Percentiles rank a stretch among this genome's conserved stretches.
Conservation (phyloP, 2,113 vertebrate species). For the Odocoileus hemionus region DNA sequence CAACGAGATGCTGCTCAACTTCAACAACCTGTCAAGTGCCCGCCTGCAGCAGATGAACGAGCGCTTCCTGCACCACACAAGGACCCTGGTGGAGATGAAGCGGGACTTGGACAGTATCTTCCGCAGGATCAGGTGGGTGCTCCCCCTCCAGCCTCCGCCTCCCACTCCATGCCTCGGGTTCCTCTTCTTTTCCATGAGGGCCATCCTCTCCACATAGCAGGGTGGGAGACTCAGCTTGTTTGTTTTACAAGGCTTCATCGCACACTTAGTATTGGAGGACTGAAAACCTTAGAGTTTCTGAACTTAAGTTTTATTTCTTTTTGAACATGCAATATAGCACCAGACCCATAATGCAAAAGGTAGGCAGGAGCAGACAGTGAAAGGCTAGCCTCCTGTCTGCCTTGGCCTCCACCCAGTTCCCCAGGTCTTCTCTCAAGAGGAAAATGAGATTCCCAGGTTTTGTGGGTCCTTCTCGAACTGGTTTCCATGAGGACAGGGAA, state of each 20-base stretch:
- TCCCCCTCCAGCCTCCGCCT: neutral
- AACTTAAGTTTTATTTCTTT: neutral
- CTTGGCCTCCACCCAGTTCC: neutral
- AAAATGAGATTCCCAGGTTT: neutral
- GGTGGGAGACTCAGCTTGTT: neutral
- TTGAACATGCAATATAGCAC: neutral
- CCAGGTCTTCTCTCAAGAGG: neutral
- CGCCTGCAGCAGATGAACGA: conserved; percentile 97
- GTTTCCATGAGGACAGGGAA: neutral
- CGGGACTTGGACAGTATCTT: conserved; percentile 97
- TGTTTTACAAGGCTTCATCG: neutral
- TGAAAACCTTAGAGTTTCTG: neutral
- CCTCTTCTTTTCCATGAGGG: neutral
- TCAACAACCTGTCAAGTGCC: conserved; percentile 92
- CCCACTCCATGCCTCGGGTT: fast-evolving
- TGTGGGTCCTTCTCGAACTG: neutral
- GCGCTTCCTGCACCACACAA: conserved; percentile 92
- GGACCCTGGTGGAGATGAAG: conserved; percentile 95
- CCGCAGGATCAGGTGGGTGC: conserved; percentile 85
- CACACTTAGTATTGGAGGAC: neutral
- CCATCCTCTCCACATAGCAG: neutral
- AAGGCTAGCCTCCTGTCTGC: neutral
- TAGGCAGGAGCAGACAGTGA: neutral
- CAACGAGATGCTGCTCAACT: conserved; percentile 98
- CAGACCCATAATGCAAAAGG: neutral